phyloP scores from a whole-genome alignment of 2,888 invertebrate species.

The Parelbella ahira region DNA sequence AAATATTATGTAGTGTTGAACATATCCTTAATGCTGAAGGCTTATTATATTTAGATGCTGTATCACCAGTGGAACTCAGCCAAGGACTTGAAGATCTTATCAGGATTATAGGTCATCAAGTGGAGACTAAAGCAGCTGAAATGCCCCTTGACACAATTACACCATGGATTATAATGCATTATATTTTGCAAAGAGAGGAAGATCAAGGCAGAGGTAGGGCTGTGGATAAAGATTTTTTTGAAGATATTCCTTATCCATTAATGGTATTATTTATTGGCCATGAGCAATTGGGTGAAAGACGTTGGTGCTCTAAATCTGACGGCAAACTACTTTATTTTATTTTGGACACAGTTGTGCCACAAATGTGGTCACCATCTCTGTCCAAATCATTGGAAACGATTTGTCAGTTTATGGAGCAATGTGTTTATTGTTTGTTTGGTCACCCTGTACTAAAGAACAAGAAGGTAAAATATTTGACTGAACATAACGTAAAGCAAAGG shows the following conservation, averaged over 20 bases:
- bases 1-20: constrained; percentile 69
- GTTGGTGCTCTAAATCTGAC: constrained; percentile 89
- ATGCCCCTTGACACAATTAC: constrained; percentile 85
- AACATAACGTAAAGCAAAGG: constrained; percentile 87
- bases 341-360: constrained; percentile 86
- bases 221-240: constrained; percentile 62
- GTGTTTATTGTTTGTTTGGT: constrained; percentile 90
- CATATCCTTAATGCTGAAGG: constrained; percentile 67
- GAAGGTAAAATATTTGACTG: constrained; percentile 81
- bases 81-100: constrained; percentile 87
- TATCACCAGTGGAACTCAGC: constrained; percentile 81
- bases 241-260: constrained; percentile 86
- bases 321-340: constrained; percentile 90
- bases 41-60: constrained; percentile 69
- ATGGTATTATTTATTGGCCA: constrained; percentile 90
- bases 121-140: constrained; percentile 85
- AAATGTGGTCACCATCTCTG: constrained; percentile 83
- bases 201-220: constrained; percentile 82
- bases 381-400: constrained; percentile 84
- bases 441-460: constrained; percentile 54
- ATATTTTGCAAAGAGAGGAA: constrained; percentile 87
- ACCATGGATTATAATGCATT: constrained; percentile 92
- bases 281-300: constrained; percentile 87
- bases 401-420: constrained; percentile 90
- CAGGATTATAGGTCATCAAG: constrained; percentile 87